Conservation (phyloP, 2,888 invertebrate genomes). For the Ophion ellenae region DNA sequence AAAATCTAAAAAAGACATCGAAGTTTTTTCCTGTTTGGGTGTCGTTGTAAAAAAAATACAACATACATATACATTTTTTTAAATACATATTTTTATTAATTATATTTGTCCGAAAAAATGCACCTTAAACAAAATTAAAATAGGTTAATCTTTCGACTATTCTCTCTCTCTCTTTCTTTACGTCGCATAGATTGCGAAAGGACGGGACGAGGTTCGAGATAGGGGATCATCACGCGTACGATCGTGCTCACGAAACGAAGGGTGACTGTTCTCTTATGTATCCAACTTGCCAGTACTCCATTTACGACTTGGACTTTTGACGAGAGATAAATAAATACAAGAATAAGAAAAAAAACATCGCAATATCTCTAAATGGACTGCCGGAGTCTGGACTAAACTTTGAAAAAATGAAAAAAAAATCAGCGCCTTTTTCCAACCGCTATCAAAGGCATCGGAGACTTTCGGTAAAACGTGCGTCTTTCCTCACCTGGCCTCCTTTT, state of each 20-base stretch:
- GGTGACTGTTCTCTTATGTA: slow-evolving; percentile 84
- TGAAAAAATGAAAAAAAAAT: slow-evolving; percentile 6
- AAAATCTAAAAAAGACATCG: too few species aligned
- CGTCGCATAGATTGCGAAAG: slow-evolving; percentile 73
- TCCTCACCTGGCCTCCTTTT: slow-evolving; percentile 63
- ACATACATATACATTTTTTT: too few species aligned
- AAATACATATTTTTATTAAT: too few species aligned
- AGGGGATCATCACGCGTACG: slow-evolving; percentile 81
- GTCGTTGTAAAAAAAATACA: too few species aligned
- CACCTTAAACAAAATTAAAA: not conserved
- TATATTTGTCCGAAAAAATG: too few species aligned
- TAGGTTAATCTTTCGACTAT: not conserved
- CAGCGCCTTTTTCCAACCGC: slow-evolving; percentile 27
- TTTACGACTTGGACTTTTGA: slow-evolving; percentile 79
- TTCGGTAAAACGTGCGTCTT: slow-evolving; percentile 53
- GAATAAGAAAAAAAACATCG: not conserved
- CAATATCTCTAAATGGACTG: not conserved
- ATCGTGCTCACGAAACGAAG: slow-evolving; percentile 82
- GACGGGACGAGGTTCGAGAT: slow-evolving; percentile 78
- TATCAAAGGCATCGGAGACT: slow-evolving; percentile 60
- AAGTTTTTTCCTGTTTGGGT: too few species aligned
- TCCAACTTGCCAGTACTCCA: slow-evolving; percentile 83
- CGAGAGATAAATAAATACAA: slow-evolving; percentile 33
- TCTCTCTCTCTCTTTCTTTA: slow-evolving; percentile 10
- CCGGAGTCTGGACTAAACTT: not conserved